These are phyloP conservation scores for Callipepla californica DNA, from an alignment of 2,113 vertebrate species.

Conservation along the genomic window DNA sequence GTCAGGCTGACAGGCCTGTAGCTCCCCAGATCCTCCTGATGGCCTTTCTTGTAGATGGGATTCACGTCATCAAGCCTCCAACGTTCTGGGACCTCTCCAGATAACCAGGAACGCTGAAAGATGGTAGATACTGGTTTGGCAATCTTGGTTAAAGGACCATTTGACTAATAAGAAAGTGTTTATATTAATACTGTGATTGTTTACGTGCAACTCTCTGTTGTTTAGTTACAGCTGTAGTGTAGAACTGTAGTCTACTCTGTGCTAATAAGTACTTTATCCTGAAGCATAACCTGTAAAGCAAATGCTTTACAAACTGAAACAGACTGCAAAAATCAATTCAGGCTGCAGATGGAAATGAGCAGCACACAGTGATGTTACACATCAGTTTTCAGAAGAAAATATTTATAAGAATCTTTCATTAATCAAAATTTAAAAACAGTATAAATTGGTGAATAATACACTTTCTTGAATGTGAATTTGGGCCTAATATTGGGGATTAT, in stretches of 20 bases:
- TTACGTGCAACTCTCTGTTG: not conserved
- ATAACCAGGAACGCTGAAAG: too few relatives aligned
- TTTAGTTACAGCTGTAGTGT: not conserved
- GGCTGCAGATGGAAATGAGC: conserved; percentile 19
- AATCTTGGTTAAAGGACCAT: not conserved
- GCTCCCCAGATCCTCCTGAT: too few relatives aligned
- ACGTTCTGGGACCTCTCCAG: too few relatives aligned
- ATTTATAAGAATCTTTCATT: conserved; percentile 30
- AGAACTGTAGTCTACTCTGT: not conserved
- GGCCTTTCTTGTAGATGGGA: too few relatives aligned
- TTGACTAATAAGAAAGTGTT: not conserved
- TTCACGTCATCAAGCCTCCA: too few relatives aligned
- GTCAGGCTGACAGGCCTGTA: too few relatives aligned
- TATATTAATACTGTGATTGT: not conserved
- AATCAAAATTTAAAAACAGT: not conserved
- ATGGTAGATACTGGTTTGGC: too few relatives aligned
- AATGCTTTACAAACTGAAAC: not conserved
- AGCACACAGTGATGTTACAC: conserved; percentile 10
- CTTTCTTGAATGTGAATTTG: not conserved
- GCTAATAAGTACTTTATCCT: not conserved
- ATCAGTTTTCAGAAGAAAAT: conserved; percentile 39
- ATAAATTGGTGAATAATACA: not conserved
- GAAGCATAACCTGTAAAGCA: not conserved
- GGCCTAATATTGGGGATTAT: not conserved
- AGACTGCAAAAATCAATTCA: not conserved